Conservation (phyloP, 2,888 invertebrate species). For the Ceriagrion tenellum region DNA sequence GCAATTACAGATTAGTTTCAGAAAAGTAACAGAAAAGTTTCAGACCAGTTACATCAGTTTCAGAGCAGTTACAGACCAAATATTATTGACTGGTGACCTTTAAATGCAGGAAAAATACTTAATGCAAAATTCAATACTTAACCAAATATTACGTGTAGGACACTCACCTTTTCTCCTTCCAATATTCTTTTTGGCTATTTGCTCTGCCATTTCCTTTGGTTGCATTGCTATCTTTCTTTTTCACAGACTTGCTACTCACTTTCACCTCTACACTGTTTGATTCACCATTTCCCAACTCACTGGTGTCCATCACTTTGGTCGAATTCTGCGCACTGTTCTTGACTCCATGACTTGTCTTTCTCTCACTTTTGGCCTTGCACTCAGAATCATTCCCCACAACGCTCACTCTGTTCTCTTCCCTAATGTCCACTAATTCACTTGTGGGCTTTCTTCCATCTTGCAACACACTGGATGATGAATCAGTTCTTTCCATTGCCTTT, state of each 20-base stretch:
- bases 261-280: not conserved
- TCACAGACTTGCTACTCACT: not conserved
- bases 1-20: too few species aligned
- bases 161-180: constrained; percentile 44
- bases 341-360: constrained; percentile 6
- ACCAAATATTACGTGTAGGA: not conserved
- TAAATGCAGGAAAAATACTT: not conserved
- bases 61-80: too few species aligned
- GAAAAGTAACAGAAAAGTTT: too few species aligned
- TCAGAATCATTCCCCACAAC: not conserved
- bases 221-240: not conserved
- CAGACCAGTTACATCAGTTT: too few species aligned
- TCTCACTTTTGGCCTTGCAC: not conserved
- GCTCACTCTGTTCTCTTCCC: not conserved
- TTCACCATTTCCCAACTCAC: not conserved
- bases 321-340: not conserved
- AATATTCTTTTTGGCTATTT: not conserved
- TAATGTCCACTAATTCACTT: not conserved
- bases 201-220: constrained; percentile 31
- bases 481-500: constrained; percentile 1
- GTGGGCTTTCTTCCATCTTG: not conserved
- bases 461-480: not conserved
- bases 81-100: too few species aligned
- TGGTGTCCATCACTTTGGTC: not conserved
- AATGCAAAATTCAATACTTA: not conserved